phyloP scores from a whole-genome alignment of 23 tunicate genomes.

The Oikopleura dioica region DNA sequence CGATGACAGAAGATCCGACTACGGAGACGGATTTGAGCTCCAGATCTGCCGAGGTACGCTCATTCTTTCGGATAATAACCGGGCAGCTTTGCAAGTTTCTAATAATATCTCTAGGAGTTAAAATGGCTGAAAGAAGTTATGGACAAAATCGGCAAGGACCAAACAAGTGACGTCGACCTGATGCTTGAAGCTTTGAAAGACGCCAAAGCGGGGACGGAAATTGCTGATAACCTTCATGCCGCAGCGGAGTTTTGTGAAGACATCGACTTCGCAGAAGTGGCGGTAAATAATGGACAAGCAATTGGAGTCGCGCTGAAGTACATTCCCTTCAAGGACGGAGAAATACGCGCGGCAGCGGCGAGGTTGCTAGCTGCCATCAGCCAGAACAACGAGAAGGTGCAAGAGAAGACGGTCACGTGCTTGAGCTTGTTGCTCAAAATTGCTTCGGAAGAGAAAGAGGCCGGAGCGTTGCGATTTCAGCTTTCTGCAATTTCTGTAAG shows the following conservation, averaged over 20 bases:
- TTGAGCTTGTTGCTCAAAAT: background rate
- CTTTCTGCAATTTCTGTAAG: too few species aligned
- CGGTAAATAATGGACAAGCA: background rate
- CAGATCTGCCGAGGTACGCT: background rate
- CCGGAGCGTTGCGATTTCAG: background rate
- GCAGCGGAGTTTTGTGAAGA: background rate
- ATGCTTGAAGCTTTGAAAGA: background rate
- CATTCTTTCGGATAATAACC: too few species aligned
- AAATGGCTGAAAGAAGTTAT: background rate
- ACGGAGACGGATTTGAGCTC: background rate
- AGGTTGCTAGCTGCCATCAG: background rate
- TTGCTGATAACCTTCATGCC: background rate
- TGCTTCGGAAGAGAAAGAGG: background rate
- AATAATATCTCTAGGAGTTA: too few species aligned
- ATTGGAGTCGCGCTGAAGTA: background rate
- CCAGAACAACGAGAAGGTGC: background rate
- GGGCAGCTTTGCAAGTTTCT: too few species aligned
- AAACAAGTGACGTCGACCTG: background rate
- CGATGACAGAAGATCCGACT: background rate
- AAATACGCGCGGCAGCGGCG: background rate
- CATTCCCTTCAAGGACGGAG: background rate
- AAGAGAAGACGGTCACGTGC: background rate
- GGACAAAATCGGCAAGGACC: background rate
- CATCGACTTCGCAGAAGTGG: background rate
- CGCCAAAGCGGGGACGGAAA: background rate